Evolutionary conservation across 2,888 invertebrate species (phyloP), one percentile per base, ranked within the genome.

Genomic region (Lasioglossum zephyrum): DNA sequence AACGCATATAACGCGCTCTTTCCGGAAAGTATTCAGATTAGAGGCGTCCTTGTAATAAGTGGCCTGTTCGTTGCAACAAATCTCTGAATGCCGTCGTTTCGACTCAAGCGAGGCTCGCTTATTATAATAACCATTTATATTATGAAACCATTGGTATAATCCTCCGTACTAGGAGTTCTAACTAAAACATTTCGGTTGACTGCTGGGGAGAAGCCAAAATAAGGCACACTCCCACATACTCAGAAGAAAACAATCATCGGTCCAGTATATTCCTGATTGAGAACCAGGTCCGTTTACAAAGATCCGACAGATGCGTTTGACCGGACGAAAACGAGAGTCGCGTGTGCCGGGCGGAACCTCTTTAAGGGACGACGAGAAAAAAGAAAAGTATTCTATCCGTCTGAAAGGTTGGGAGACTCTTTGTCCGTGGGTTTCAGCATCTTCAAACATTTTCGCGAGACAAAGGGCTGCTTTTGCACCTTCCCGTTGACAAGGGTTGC

Each of bases 401-500:
- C 31, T 83, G 84, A 79, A 85, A 73, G 84, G 78, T 75, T 73
- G 9, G 73, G 31, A 36, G 83, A 53, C 44, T 49, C 78, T 75
- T 83, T 84, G 78, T 82, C 44, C 53, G 9, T 4, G 11, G 36
- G 26, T 78, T 76, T 26, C 76, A 41, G 31, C 66, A 57, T 76
- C 78, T 79, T 73, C 63, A 73, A 75, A 75, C 70, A 78, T 82
- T 82, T 75, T 63, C 73, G 41, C 76, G 76, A 74, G 60, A 77
- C 81, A 77, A 81, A 86, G 81, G 26, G 39, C 44, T 44, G 60
- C 39, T 77, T 81, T 81, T 77, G 74, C 74, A 73, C 66, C 73
- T 66, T 73, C 36, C 57, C 36, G 49, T 18, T 18, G 13, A 36
- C 41, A 31, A 11, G 47, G 49, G 13, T 41, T 82, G 49, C 73